Evolutionary conservation across 2,113 vertebrate genomes (phyloP), one percentile per base, ranked within the genome.

Genomic region (Megatriorchis doriae): DNA sequence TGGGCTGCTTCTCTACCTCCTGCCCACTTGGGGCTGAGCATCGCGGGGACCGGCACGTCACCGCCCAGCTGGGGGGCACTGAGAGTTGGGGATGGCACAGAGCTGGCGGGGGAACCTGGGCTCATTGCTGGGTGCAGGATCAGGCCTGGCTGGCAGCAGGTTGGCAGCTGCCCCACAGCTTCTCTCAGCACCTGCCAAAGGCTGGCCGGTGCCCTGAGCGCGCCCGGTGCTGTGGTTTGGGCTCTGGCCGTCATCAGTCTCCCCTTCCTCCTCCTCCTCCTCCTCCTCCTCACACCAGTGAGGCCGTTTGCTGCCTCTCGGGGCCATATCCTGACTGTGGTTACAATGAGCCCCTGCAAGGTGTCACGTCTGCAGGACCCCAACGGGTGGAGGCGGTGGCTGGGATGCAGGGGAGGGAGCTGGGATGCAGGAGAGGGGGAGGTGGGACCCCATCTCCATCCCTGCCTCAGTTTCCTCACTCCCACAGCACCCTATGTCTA

Each of bases 301-400:
- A 77, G 21, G 48, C 25, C 1, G 0, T n/a, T 42, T 67, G 25
- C n/a, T 67, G 70, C 52, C 26, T 20, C 66, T 67, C 2, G 2
- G 78, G 34, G 34, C 42, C 6, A 0, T 11, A 47, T 67, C 91
- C 90, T 80, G 84, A 7, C 36, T 38, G 0, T 0, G 7, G 63
- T 13, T 8, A 4, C 43, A 50, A 16, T 23, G 16, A 42, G 3
- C 38, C 52, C 56, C 67, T 63, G 32, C 16, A 16, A 22, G 15
- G 11, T 5, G 1, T 8, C 0, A 1, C 26, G 15, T 50, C 53
- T 32, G 52, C 62, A 63, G 67, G 32, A 42, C 12, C 38, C 78
- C 56, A 21, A 5, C 0, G 1, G 38, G 50, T 2, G 2, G 32
- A 56, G 32, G 25, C 3, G 1, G 29, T 43, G 59, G 15, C 17